Base-by-base conservation (phyloP, 2,888 invertebrate genomes). In the Euspilapteryx auroguttella region DNA sequence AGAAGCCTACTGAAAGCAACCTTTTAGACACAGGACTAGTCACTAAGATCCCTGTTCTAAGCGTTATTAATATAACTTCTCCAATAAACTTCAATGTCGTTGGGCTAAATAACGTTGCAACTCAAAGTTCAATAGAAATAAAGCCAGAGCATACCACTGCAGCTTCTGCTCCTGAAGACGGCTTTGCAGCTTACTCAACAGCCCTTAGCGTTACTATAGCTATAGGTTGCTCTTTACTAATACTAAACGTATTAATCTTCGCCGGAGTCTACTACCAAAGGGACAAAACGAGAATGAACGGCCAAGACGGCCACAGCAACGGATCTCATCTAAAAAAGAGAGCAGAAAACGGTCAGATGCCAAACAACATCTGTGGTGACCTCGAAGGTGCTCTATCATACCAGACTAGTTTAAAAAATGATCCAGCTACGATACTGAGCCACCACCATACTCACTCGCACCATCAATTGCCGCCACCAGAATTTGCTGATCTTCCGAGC, bases 221-320 rank as follows among this genome's bases (percentile, higher is more conserved):
- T 26, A 94, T 96, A 37, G 96, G 96, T 21, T 94, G 94, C 51
- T 93, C 93, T 3, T 66, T 96, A 33, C 79, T 96, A 12, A 92
- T 95, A 45, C 75, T 96, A 3, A 96, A 96, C 54, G 90, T 95
- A 25, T 73, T 95, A 14, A 93, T 96, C 49, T 95, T 95, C 52
- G 94, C 94, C 29, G 94, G 93, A 3, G 92, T 95, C 1, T 95
- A 94, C 56, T 95, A 95, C 52, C 94, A 95, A 51, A 79, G 91
- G 29, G 91, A 91, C 50, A 91, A 91, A 56, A 87, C 87, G 35
- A 79, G 87, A 38, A 82, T 87, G 75, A 73, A 85, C 35, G 79
- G 79, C 8, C 79, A 78, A 44, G 78, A 76, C 6, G 71, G 68
- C 12, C 79, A 76, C 32, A 55, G 73, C 6, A 82, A 75, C 32